Evolutionary conservation across 1,140 invertebrate species (phyloP).

Genomic region (roundworm (Caenorhabditis elegans)): DNA sequence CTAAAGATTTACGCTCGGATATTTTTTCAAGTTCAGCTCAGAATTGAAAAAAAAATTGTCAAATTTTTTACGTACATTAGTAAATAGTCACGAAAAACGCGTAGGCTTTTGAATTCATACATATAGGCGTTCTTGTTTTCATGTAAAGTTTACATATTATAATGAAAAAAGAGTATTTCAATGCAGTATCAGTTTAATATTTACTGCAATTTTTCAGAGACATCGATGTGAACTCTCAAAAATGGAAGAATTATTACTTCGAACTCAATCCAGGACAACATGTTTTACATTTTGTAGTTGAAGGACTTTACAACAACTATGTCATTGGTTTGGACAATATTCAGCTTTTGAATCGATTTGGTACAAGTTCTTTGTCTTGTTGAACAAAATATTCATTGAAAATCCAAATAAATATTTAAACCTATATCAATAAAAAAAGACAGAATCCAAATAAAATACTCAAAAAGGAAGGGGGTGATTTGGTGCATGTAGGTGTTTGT

Average conservation of each 20-base stretch:
- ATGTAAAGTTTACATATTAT: too few relatives aligned
- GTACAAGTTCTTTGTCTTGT: constrained; percentile 37
- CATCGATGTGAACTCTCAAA: constrained; percentile 31
- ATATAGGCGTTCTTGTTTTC: too few relatives aligned
- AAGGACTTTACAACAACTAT: constrained; percentile 49
- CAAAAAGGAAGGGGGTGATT: neutral
- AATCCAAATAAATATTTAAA: neutral
- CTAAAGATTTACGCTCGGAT: too few relatives aligned
- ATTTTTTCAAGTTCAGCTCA: too few relatives aligned
- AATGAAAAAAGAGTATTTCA: too few relatives aligned
- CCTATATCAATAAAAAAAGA: neutral
- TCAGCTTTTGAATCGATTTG: constrained; percentile 46
- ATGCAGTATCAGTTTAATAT: too few relatives aligned
- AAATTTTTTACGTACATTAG: too few relatives aligned
- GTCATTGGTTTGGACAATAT: constrained; percentile 50
- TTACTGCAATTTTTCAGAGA: constrained; percentile 23
- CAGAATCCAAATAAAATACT: neutral
- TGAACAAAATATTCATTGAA: neutral
- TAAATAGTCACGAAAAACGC: too few relatives aligned
- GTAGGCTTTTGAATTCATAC: too few relatives aligned
- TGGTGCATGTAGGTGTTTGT: constrained; percentile 18
- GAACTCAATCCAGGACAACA: constrained; percentile 34
- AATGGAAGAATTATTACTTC: constrained; percentile 44
- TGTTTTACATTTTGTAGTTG: constrained; percentile 49
- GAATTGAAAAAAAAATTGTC: too few relatives aligned